phyloP scores from a whole-genome alignment of 2,797 vertebrate species.

The Pseudochaenichthys georgianus region DNA sequence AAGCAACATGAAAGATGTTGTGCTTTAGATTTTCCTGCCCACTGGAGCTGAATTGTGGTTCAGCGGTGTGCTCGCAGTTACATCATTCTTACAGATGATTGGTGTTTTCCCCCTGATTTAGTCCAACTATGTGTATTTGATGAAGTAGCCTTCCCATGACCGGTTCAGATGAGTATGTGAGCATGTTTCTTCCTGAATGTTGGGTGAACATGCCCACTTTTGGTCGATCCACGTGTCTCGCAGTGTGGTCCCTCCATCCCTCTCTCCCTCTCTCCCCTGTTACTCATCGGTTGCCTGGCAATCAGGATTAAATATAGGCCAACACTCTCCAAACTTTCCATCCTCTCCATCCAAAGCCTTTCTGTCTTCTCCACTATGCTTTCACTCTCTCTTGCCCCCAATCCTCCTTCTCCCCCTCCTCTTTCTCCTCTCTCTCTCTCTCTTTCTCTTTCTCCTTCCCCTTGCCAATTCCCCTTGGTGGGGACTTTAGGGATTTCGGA shows the following conservation, averaged over 20 bases:
- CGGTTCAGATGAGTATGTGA: constrained; percentile 24
- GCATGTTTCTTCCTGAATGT: constrained; percentile 8
- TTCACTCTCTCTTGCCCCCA: constrained; percentile 49
- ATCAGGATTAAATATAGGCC: constrained; percentile 88
- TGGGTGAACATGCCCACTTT: constrained; percentile 26
- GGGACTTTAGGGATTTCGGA: constrained; percentile 77
- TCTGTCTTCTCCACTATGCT: constrained; percentile 62
- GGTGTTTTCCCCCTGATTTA: constrained; percentile 33
- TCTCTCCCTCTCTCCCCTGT: constrained; percentile 74
- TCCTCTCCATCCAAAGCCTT: constrained; percentile 81
- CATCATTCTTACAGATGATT: constrained; percentile 44
- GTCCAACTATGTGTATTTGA: constrained; percentile 17
- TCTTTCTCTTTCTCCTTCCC: constrained; percentile 46
- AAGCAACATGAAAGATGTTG: constrained; percentile 16
- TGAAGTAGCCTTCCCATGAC: constrained; percentile 22
- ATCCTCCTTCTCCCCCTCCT: constrained; percentile 34
- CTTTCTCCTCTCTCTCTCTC: constrained; percentile 27
- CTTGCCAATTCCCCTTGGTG: constrained; percentile 76
- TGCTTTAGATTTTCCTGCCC: constrained; percentile 37
- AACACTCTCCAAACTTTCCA: constrained; percentile 85
- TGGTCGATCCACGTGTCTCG: constrained; percentile 61
- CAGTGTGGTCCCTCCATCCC: constrained; percentile 77
- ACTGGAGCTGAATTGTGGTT: constrained; percentile 24
- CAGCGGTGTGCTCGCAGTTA: constrained; percentile 26
- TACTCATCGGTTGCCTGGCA: constrained; percentile 81